Evolutionary conservation across 2,797 vertebrate genomes (phyloP).

Genomic region (Tokudaia tokunoshimensis): DNA sequence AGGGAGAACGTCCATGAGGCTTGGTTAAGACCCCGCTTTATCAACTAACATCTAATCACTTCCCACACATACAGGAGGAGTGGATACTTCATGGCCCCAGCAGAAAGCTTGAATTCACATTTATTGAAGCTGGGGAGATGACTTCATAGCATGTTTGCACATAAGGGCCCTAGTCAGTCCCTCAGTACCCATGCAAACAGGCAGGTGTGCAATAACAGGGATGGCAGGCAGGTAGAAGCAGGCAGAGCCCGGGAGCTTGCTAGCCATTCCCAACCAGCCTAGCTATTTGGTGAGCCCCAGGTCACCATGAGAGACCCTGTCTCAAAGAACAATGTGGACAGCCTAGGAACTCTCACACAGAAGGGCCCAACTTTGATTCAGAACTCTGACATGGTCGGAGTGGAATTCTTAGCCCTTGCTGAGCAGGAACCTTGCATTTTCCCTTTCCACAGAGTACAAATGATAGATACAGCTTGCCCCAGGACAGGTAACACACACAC

Average conservation of each 20-base stretch:
- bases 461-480: fast-evolving
- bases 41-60: not conserved
- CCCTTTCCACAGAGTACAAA: not conserved
- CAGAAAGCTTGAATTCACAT: not conserved
- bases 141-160: not conserved
- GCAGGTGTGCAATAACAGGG: not conserved
- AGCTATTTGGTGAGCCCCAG: not conserved
- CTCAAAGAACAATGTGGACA: not conserved
- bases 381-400: fast-evolving
- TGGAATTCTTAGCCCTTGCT: not conserved
- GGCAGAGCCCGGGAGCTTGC: not conserved
- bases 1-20: not conserved
- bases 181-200: not conserved
- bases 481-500: not conserved
- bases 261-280: too few relatives aligned
- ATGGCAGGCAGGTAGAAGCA: not conserved
- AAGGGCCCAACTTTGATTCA: not conserved
- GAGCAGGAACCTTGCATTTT: not conserved
- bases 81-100: not conserved
- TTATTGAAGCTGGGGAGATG: not conserved
- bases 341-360: fast-evolving
- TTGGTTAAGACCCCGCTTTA: not conserved
- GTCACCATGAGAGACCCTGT: not conserved
- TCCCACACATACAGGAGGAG: not conserved
- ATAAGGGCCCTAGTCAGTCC: not conserved